Conservation (phyloP, 2,888 invertebrate genomes). For the Coenonympha arcania region DNA sequence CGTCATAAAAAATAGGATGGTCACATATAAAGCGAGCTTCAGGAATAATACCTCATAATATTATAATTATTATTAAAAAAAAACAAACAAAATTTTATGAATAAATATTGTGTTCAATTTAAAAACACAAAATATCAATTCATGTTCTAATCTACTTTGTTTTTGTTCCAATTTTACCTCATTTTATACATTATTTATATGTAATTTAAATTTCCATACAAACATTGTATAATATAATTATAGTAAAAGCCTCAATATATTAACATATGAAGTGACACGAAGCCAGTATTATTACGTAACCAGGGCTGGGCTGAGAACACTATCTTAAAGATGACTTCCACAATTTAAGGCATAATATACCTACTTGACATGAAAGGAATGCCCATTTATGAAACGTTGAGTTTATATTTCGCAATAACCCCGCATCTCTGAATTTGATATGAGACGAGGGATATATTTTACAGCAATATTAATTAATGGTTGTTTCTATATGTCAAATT, state of each 20-base stretch:
- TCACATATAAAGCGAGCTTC: too few species aligned
- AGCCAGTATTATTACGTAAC: constrained; percentile 46
- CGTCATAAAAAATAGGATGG: too few species aligned
- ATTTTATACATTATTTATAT: background rate
- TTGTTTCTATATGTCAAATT: constrained; percentile 12
- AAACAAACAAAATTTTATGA: too few species aligned
- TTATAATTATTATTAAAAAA: too few species aligned
- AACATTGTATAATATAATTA: constrained; percentile 16
- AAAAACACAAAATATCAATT: background rate
- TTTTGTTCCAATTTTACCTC: background rate
- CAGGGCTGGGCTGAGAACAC: constrained; percentile 43
- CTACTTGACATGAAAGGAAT: constrained; percentile 44
- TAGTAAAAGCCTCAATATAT: constrained; percentile 16
- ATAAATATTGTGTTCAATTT: too few species aligned
- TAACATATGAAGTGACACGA: constrained; percentile 24
- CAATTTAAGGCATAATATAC: constrained; percentile 45
- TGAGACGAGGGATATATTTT: constrained; percentile 5
- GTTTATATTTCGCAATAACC: constrained; percentile 27
- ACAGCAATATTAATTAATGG: constrained; percentile 14
- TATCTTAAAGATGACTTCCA: constrained; percentile 41
- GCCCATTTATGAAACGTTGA: constrained; percentile 34
- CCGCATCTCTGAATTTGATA: constrained; percentile 8
- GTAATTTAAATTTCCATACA: background rate
- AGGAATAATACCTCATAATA: too few species aligned
- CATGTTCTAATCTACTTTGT: background rate